Evolutionary conservation across 2,888 invertebrate species (phyloP).

Genomic region (Tortricodes alternella): DNA sequence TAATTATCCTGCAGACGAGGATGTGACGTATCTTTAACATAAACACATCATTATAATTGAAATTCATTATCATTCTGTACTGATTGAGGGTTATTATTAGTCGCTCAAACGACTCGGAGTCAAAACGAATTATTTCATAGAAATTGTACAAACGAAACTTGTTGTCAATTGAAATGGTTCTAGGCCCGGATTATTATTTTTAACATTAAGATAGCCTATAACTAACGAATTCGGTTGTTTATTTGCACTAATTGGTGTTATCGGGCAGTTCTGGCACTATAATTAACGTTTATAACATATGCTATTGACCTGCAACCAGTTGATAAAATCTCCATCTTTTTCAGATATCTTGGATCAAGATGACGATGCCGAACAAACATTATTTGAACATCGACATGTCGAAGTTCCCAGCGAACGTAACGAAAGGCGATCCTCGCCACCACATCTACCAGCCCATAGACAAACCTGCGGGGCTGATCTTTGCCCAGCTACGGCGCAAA

Average conservation of each 20-base stretch:
- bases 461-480: conserved; percentile 90
- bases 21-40: conserved; percentile 12
- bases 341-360: conserved; percentile 87
- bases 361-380: conserved; percentile 92
- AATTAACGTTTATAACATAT: not conserved
- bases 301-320: not conserved
- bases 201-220: not conserved
- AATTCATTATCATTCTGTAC: conserved; percentile 13
- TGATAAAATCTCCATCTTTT: conserved; percentile 35
- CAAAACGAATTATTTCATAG: too few species aligned
- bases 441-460: conserved; percentile 90
- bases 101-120: not conserved
- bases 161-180: too few species aligned
- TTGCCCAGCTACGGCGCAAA: conserved; percentile 86
- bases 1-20: not conserved
- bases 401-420: conserved; percentile 86
- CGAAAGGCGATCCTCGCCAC: conserved; percentile 84
- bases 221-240: not conserved
- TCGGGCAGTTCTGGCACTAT: not conserved
- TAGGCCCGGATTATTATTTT: not conserved
- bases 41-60: conserved; percentile 12
- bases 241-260: not conserved
- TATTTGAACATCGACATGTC: conserved; percentile 89
- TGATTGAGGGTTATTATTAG: not conserved
- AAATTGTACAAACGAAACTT: too few species aligned